These are phyloP conservation scores for Metridium senile DNA, from an alignment of 92 coral and sea anemone genomes.

Conservation along the genomic window DNA sequence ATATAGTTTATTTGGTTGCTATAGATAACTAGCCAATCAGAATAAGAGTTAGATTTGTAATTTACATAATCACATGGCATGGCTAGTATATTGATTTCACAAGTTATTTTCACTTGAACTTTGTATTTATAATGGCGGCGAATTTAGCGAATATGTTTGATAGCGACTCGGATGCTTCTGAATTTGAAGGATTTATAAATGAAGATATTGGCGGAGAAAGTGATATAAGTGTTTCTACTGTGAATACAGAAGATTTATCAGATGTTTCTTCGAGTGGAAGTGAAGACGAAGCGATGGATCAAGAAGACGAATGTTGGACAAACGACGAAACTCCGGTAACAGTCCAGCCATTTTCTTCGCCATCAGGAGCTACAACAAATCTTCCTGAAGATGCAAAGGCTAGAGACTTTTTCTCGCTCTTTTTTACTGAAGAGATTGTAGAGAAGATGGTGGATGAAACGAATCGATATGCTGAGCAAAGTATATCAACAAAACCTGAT, in stretches of 20 bases:
- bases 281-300: constrained; percentile 2
- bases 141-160: constrained; percentile 2
- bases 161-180: constrained; percentile 46
- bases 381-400: neutral
- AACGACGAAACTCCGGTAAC: neutral
- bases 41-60: constrained; percentile 36
- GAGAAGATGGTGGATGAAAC: constrained; percentile 42
- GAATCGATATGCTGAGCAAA: constrained; percentile 41
- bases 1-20: constrained; percentile 6
- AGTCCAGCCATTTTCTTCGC: neutral
- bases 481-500: constrained; percentile 32
- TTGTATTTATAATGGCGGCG: neutral
- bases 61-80: constrained; percentile 44
- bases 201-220: constrained; percentile 51
- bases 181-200: constrained; percentile 44
- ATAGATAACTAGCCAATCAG: constrained; percentile 42
- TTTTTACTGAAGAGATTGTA: constrained; percentile 33
- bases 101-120: constrained; percentile 44
- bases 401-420: constrained; percentile 20
- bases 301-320: neutral
- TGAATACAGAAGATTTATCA: constrained; percentile 45
- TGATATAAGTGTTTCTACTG: constrained; percentile 51
- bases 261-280: constrained; percentile 40
- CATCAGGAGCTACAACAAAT: neutral
- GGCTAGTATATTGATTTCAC: constrained; percentile 37